Evolutionary conservation across 2,113 vertebrate genomes (phyloP).

Genomic region (Istiophorus platypterus): DNA sequence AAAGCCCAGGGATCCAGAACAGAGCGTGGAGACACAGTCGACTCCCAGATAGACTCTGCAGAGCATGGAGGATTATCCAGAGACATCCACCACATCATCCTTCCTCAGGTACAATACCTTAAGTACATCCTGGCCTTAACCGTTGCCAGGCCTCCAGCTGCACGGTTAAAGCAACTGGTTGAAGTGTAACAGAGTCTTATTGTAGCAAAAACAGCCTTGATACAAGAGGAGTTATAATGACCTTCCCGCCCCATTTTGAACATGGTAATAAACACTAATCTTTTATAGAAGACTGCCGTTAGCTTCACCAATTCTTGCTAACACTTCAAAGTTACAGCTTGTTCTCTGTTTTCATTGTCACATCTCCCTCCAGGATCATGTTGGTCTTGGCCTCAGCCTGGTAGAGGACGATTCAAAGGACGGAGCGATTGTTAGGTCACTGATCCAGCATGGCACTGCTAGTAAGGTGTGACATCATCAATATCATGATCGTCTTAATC

Average conservation of each 20-base stretch:
- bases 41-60: constrained; percentile 43
- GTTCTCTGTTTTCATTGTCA: not conserved
- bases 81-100: constrained; percentile 57
- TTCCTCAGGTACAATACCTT: constrained; percentile 65
- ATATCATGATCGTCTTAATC: no score
- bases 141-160: not conserved
- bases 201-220: not conserved
- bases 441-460: constrained; percentile 86
- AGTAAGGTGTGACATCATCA: constrained; percentile 83
- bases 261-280: not conserved
- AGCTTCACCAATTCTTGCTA: not conserved
- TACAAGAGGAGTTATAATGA: not conserved
- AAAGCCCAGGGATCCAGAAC: constrained; percentile 85
- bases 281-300: not conserved
- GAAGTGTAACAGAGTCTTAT: not conserved
- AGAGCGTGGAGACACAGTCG: constrained; percentile 73
- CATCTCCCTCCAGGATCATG: constrained; percentile 84
- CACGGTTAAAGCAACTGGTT: not conserved
- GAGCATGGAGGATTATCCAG: constrained; percentile 36
- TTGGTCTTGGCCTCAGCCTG: constrained; percentile 87
- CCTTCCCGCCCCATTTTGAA: not conserved
- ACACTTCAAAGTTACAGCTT: not conserved
- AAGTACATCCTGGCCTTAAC: constrained; percentile 17
- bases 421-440: constrained; percentile 85
- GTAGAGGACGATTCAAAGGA: constrained; percentile 85